Evolutionary conservation across 2,888 invertebrate genomes (phyloP), one percentile per base, ranked within the genome.

Genomic region (Epinotia brunnichana): DNA sequence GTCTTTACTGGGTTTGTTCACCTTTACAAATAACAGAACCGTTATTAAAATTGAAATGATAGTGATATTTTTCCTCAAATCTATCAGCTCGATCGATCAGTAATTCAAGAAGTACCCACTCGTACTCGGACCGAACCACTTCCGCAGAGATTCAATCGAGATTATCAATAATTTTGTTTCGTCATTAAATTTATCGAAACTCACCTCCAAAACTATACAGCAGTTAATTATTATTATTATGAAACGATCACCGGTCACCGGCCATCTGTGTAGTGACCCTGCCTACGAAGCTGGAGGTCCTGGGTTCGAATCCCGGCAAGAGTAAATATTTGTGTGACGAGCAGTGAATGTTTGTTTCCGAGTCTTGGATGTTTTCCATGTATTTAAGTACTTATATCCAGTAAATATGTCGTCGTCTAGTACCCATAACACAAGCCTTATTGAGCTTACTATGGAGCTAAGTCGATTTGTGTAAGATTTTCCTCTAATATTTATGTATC

Each of bases 41-140:
- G 48, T n/a, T 48, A 48, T n/a, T 48, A 48, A 15, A 48, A 48
- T 48, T 48, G 2, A 51, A 10, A n/a, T 51, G 11, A 10, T 53
- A 3, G 13, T 17, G 29, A 51, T 24, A 51, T 63, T 51, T 48
- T 17, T 21, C 11, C 17, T 51, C 13, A 0, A 29, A 63, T n/a
- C 4, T 63, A 63, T 63, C 63, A 35, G 17, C 17, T 51, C 35
- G 2, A 51, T 51, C 51, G 63, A 63, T 63, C 63, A 35, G 48
- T 17, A 29, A 51, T 51, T 63, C 29, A 48, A 63, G 63, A 51
- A 63, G 63, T 35, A n/a, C n/a, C n/a, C n/a, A n/a, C n/a, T n/a
- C n/a, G n/a, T n/a, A 21, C 21, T 21, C 21, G 54, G 11, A 13
- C 54, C 24, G 51, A 48, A 11, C 51, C 9, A 51, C 63, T 63